A percentile compares a stretch with the other conserved stretches of the same genome.
These are phyloP conservation scores for Istiophorus platypterus DNA, from an alignment of 2,113 vertebrate genomes.

Conservation along the genomic window DNA sequence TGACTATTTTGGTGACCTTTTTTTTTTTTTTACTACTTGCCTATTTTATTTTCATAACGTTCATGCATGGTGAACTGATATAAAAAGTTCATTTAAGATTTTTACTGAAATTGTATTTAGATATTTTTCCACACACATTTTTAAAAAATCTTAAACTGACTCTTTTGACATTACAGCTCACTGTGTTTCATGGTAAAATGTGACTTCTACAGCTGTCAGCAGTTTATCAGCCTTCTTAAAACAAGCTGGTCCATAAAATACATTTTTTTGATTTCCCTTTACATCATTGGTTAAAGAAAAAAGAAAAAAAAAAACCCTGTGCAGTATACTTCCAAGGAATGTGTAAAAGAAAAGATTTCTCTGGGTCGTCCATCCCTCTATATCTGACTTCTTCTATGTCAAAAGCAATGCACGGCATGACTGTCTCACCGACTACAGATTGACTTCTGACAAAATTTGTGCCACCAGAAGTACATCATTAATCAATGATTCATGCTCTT, in stretches of 20 bases:
- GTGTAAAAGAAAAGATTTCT: neutral
- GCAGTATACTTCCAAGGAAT: conserved; percentile 4
- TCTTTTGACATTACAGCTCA: neutral
- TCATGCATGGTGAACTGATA: neutral
- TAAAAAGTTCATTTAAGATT: neutral
- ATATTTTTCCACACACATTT: neutral
- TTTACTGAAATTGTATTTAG: neutral
- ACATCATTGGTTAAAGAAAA: neutral
- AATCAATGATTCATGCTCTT: neutral
- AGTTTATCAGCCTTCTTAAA: neutral
- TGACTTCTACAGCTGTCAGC: neutral
- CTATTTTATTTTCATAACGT: neutral
- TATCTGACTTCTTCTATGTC: neutral
- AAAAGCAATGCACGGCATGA: conserved; percentile 45
- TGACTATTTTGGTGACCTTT: neutral
- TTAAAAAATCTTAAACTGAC: neutral
- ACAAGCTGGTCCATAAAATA: neutral
- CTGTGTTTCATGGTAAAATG: neutral
- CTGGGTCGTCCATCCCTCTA: neutral
- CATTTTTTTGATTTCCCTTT: neutral
- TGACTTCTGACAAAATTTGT: neutral
- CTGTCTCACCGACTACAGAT: neutral
- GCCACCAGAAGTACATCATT: neutral
- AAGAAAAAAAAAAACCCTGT: neutral
- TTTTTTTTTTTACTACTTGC: neutral